These are phyloP conservation scores for Achlya flavicornis DNA, from an alignment of 2,888 invertebrate species.

Conservation along the genomic window DNA sequence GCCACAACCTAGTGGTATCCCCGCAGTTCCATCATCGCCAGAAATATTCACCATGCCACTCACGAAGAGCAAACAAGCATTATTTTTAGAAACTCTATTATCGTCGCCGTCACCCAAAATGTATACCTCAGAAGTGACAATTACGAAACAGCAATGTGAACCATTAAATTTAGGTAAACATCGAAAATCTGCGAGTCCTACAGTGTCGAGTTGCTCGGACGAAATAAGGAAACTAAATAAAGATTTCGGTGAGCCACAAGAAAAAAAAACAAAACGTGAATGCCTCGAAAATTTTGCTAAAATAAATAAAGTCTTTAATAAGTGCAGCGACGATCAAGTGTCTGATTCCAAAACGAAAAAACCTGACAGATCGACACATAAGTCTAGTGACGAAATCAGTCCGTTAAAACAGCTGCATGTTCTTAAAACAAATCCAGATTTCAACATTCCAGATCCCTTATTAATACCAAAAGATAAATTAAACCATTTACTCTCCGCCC, in stretches of 20 bases:
- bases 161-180: constrained; percentile 88
- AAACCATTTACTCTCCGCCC: constrained; percentile 87
- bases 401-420: constrained; percentile 89
- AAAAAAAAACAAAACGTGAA: constrained; percentile 68
- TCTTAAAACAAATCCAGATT: constrained; percentile 86
- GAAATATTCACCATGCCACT: constrained; percentile 84
- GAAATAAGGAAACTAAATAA: constrained; percentile 85
- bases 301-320: constrained; percentile 69
- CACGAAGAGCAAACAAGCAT: constrained; percentile 77
- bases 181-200: constrained; percentile 87
- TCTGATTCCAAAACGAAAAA: constrained; percentile 53
- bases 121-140: constrained; percentile 83
- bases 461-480: constrained; percentile 91
- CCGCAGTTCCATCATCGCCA: constrained; percentile 88
- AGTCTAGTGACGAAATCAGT: constrained; percentile 77
- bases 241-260: constrained; percentile 78
- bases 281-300: constrained; percentile 66
- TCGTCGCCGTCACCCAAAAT: constrained; percentile 84
- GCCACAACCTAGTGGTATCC: constrained; percentile 88
- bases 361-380: constrained; percentile 48
- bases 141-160: constrained; percentile 85
- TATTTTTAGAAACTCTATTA: constrained; percentile 85
- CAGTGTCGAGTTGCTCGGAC: constrained; percentile 89
- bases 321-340: constrained; percentile 55
- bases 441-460: constrained; percentile 91